Conservation (phyloP, 2,113 vertebrate species). For the Crotalus tigris region DNA sequence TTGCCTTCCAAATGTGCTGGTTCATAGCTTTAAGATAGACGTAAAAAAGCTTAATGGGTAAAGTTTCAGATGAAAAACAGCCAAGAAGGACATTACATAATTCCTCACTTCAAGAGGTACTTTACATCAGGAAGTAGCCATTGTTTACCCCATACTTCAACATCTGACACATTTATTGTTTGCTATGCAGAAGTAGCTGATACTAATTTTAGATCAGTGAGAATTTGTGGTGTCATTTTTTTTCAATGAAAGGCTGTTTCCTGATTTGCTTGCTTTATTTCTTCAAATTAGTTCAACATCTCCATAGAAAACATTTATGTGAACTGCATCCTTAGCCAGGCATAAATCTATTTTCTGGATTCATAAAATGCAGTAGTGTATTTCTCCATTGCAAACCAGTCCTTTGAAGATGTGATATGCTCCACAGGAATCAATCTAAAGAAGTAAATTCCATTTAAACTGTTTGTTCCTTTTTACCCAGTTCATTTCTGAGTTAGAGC, state of each 20-base stretch:
- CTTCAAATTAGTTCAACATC: background rate
- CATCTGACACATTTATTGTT: background rate
- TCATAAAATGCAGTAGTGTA: background rate
- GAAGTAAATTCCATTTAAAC: background rate
- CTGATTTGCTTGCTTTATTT: background rate
- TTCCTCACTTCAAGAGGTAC: background rate
- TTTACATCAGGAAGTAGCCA: background rate
- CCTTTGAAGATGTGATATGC: background rate
- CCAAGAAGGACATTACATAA: background rate
- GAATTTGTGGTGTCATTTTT: background rate
- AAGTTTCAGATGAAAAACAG: background rate
- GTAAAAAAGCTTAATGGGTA: background rate
- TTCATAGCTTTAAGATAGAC: background rate
- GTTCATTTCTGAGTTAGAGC: background rate
- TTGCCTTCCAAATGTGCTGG: background rate
- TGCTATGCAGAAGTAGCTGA: background rate
- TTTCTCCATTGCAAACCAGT: background rate
- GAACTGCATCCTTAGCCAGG: background rate
- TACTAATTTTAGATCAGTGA: background rate
- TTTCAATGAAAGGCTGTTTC: background rate
- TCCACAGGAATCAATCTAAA: background rate
- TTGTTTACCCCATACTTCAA: background rate
- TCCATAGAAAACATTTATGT: background rate
- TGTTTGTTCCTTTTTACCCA: background rate
- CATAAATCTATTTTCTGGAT: background rate